Conservation (phyloP, 53 echinoderm and acorn worm genomes). For the Antedon mediterranea region DNA sequence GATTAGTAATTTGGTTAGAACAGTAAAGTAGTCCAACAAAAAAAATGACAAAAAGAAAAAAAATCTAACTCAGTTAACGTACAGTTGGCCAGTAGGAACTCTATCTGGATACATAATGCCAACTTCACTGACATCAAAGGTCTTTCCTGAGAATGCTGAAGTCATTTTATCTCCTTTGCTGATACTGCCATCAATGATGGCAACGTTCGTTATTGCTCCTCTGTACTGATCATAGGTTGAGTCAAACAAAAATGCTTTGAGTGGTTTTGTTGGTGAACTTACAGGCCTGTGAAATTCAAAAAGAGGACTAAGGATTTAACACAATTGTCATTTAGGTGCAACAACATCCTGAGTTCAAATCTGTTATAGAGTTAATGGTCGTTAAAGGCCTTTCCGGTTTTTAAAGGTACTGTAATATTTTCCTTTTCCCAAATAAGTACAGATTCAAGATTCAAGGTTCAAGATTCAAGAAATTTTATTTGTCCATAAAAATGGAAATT, state of each 20-base stretch:
- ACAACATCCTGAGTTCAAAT: no score
- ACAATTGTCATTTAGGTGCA: no score
- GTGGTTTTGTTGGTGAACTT: constrained; percentile 22
- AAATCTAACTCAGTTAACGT: not conserved
- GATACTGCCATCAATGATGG: constrained; percentile 55
- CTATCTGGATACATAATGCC: constrained; percentile 84
- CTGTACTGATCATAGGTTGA: constrained; percentile 78
- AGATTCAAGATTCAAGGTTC: no score
- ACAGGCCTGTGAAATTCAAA: constrained; percentile 33
- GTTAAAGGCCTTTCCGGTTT: no score
- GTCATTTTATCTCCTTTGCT: constrained; percentile 66
- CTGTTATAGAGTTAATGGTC: no score
- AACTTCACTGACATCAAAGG: constrained; percentile 66
- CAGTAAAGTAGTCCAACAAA: no score
- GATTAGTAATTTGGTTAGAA: no score
- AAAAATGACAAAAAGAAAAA: no score
- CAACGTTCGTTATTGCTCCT: constrained; percentile 72
- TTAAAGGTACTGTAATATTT: no score
- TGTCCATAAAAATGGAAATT: no score
- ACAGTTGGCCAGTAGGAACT: not conserved
- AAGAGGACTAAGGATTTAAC: not conserved
- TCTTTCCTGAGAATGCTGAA: constrained; percentile 58
- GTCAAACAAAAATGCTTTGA: constrained; percentile 74
- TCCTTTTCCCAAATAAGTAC: no score
- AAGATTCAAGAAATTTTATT: no score